Base-by-base conservation (phyloP, 2,113 vertebrate genomes). In the Condylura cristata region DNA sequence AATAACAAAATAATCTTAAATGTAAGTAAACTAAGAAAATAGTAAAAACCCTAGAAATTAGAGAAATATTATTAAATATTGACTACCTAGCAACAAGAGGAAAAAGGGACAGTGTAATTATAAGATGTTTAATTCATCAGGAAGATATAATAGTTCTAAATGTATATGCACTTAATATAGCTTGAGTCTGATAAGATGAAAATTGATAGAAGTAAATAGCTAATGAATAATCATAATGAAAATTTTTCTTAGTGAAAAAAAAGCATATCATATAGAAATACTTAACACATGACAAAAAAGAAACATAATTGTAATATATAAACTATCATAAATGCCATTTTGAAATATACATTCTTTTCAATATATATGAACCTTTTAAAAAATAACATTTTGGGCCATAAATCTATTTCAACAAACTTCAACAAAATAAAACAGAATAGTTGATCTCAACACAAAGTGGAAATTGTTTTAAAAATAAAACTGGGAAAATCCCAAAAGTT, bases 1-100 rank as follows among this genome's bases (percentile, higher is more conserved):
- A 56, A 56, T 56, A 56, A 56, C 17, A 44, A 93, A 81, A 56
- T 65, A 32, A 88, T 61, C 8, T 61, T 37, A 46, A 4, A 34
- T 89, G 1, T 18, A 91, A 93, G 6, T 20, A 89, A 90, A 90
- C 34, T 66, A 76, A 32, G 53, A 32, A 60, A 95, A 93, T 7
- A 68, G 6, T 34, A 4, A 93, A 75, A 85, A 28, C 4, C 37
- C 37, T 78, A 84, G 32, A 90, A 4, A 82, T 46, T 78, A 83
- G 41, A 93, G 5, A 34, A 80, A 88, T 86, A 63, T 63, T 39
- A 93, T 86, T 58, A 46, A 76, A 72, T 82, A 72, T 18, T 61
- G 70, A 76, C 12, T 22, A 16, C 41, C 76, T 76, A 78, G 11
- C 26, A 61, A 16, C 28, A 39, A 58, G 26, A 63, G 37, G 22